These are phyloP conservation scores for Mesocricetus auratus DNA, from an alignment of 2,113 vertebrate genomes.

Conservation along the genomic window DNA sequence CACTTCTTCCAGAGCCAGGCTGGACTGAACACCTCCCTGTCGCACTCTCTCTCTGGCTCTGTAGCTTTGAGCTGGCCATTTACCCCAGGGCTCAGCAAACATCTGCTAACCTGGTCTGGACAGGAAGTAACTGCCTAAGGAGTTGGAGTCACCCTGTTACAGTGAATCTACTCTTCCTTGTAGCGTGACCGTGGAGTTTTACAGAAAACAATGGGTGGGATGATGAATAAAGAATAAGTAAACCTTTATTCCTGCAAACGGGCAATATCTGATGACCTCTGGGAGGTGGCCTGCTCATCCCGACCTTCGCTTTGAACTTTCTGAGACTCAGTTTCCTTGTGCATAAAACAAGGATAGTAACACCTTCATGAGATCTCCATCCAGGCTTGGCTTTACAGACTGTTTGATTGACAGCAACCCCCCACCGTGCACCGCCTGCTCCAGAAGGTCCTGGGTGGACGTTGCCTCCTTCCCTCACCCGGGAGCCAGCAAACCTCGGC, in stretches of 20 bases:
- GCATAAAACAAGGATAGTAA: not conserved
- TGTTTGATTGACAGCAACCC: not conserved
- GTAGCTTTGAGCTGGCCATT: not conserved
- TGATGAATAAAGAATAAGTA: not conserved
- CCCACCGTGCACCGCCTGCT: no score
- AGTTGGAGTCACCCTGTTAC: no score
- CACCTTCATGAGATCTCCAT: not conserved
- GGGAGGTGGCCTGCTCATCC: not conserved
- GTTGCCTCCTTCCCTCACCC: not conserved
- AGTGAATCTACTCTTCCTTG: not conserved
- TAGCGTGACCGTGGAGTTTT: accelerated
- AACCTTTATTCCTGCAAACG: not conserved
- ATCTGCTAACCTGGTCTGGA: not conserved
- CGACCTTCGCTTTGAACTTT: not conserved
- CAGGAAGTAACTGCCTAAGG: not conserved
- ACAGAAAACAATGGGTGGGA: accelerated
- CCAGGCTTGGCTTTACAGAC: not conserved
- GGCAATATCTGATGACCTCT: not conserved
- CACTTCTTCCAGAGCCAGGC: not conserved
- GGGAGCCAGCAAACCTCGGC: not conserved
- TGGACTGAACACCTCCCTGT: not conserved
- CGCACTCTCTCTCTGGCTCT: not conserved
- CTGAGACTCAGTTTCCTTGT: not conserved
- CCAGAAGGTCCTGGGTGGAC: not conserved
- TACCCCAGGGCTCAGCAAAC: not conserved